Percentiles rank a stretch among this genome's conserved stretches.
These are phyloP conservation scores for Empidonax traillii DNA, from an alignment of 2,113 vertebrate genomes.

Conservation along the genomic window DNA sequence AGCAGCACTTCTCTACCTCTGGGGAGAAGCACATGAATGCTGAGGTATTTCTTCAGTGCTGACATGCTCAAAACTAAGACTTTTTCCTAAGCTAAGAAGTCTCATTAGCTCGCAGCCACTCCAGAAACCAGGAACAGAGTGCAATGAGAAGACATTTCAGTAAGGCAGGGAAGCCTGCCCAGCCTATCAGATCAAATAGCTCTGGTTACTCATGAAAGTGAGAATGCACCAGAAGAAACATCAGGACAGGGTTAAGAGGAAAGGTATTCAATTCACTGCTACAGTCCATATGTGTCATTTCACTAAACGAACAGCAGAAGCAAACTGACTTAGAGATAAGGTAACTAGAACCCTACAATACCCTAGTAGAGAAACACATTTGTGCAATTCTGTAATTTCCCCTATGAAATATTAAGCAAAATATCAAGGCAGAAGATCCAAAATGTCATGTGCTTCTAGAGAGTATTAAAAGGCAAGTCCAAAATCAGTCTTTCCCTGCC, in stretches of 20 bases:
- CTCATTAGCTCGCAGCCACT: background rate
- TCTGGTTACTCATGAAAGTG: background rate
- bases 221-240: background rate
- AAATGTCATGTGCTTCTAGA: background rate
- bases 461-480: background rate
- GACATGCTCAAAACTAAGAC: background rate
- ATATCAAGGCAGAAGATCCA: background rate
- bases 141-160: background rate
- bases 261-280: background rate
- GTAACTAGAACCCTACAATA: background rate
- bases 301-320: background rate
- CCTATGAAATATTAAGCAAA: background rate
- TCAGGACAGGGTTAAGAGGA: background rate
- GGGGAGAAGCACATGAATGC: background rate
- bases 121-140: background rate
- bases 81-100: background rate
- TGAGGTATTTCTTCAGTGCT: background rate
- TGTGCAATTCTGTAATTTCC: background rate
- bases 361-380: background rate
- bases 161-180: background rate
- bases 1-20: background rate
- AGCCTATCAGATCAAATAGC: background rate
- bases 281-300: background rate
- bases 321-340: background rate
- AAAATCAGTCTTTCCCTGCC: background rate